Base-by-base conservation (phyloP, 1,140 invertebrate genomes). In the Scaptomyza montana region DNA sequence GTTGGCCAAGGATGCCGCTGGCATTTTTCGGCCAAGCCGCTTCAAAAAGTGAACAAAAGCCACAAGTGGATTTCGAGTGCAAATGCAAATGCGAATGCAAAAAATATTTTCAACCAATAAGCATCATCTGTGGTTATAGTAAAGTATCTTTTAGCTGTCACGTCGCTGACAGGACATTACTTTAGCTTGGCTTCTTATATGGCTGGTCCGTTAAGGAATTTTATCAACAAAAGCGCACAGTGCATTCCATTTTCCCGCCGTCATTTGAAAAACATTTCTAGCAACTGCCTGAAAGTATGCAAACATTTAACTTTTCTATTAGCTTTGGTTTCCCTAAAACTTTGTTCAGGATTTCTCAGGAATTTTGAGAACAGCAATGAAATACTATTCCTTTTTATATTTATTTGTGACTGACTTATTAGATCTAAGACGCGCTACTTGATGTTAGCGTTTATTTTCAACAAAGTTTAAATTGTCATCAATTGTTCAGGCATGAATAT, bases 61-160 rank as follows among this genome's bases (percentile, higher is more conserved):
- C 82, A 68, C 75, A 82, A 86, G 82, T 87, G 82, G 82, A 86
- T 86, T 81, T 77, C 43, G 61, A 60, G 67, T 69, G 50, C 51
- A 9, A 43, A 43, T 43, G 39, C 10, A 68, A 67, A 78, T 74
- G 59, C 59, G 64, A 69, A 69, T 36, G 33, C 33, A 9, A 36
- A 36, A 36, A 36, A 36, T 59, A 33, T 45, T 41, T 50, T 50
- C 50, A 50, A 21, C 46, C 16, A 61, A 78, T 76, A 74, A 67
- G 49, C 41, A 60, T 64, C 56, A 56, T 51, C 43, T 80, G 62
- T 57, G 54, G 47, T n/a, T 57, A 71, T 36, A 6, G 10, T 30
- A 28, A 54, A 53, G 46, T 51, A 59, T 59, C 21, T 51, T 41
- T 72, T 47, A 71, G 54, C 46, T 50, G 25, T 59, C 64, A 59